Base-by-base conservation (phyloP, 1,140 invertebrate species). In the Penaeus chinensis region DNA sequence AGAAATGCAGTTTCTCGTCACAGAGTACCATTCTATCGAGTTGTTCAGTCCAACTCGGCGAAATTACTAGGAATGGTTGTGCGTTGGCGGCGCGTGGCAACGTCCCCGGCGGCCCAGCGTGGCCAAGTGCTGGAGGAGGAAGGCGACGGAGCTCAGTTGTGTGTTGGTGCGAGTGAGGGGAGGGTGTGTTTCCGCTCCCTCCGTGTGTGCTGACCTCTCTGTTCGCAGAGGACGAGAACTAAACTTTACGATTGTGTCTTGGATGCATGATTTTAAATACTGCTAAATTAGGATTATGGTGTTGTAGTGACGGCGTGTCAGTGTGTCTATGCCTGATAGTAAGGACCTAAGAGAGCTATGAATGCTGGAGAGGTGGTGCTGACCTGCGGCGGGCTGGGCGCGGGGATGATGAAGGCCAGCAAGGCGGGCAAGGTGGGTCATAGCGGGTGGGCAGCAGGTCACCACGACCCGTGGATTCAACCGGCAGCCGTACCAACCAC, bases 401-500 rank as follows among this genome's bases (percentile, higher is more conserved):
- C 10, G 47, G 84, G 32, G 63, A 76, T 42, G 85, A 87, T 87
- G 85, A 89, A 69, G 86, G 84, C 47, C 54, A 87, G 47, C 22
- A 84, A 66, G 24, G 42, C 71, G 76, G 84, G 13, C 82, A 89
- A 84, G 77, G 63, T 79, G 81, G 86, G 81, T 62, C 86, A 76
- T 62, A 84, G 85, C 78, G 89, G 86, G 61, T 89, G 89, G 89
- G 83, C 86, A 87, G 66, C 89, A 66, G 78, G 81, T 47, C 83
- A 80, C 84, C 84, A 85, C 88, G 85, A 87, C 76, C 85, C 80
- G 47, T 87, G 82, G 85, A 87, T 87, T 82, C 89, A 85, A 80
- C 82, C 86, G 71, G 65, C 81, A 63, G 66, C 78, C 62, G 63
- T 62, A 61, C 62, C 79, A 27, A 77, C 76, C 66, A 89, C 81